A percentile compares a stretch with the other conserved stretches of the same genome.
Evolutionary conservation across 1,140 invertebrate species (phyloP).

Genomic region (Dendroctonus valens): DNA sequence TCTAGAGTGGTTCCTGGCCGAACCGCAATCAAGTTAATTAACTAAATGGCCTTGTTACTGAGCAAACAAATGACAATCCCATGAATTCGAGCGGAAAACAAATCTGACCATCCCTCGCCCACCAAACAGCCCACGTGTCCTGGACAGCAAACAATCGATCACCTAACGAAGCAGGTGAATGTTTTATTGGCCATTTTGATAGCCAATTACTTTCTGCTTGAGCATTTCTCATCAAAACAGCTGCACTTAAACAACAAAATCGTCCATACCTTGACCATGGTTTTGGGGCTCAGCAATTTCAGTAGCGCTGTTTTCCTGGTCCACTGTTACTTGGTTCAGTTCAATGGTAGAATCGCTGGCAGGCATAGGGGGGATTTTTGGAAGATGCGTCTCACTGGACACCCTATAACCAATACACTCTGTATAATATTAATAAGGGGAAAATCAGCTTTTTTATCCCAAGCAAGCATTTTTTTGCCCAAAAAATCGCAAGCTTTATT

Average conservation of each 20-base stretch:
- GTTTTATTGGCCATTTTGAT: neutral
- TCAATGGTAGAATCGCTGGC: slow-evolving; percentile 25
- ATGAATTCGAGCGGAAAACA: neutral
- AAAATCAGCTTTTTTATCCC: neutral
- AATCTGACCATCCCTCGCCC: neutral
- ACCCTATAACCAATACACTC: slow-evolving; percentile 6
- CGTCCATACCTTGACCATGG: slow-evolving; percentile 17
- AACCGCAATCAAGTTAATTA: no score
- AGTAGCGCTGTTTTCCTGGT: slow-evolving; percentile 10
- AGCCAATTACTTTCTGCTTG: neutral
- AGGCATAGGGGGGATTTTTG: slow-evolving; percentile 26
- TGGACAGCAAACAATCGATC: slow-evolving; percentile 3
- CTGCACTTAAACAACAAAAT: neutral
- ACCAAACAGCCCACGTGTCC: neutral
- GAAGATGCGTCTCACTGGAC: slow-evolving; percentile 17
- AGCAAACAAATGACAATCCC: neutral
- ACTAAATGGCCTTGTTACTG: no score
- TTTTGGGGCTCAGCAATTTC: neutral
- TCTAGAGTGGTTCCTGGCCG: no score
- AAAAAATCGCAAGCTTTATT: no score
- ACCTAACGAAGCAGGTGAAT: neutral
- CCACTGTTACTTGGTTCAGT: slow-evolving; percentile 21
- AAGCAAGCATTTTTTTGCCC: neutral
- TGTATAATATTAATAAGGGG: neutral
- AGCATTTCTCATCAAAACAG: neutral